Evolutionary conservation across 2,113 vertebrate species (phyloP).

Genomic region (Lethenteron camtschaticum): DNA sequence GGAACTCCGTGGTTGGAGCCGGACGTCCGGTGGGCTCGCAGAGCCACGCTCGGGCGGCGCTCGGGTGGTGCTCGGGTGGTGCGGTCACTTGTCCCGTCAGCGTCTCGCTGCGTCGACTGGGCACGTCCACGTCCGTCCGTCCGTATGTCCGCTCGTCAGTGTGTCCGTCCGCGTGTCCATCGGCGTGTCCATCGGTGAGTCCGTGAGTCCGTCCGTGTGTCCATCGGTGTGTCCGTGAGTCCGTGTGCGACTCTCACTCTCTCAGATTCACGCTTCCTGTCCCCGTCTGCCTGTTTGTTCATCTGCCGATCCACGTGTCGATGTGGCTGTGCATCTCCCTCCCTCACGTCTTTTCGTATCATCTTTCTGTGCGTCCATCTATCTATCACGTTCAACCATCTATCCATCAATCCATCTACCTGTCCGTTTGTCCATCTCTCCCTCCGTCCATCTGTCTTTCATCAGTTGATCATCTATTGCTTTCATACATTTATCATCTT

Average conservation of each 20-base stretch:
- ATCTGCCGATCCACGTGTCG: not conserved
- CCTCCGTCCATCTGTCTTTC: not conserved
- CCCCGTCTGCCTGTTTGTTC: not conserved
- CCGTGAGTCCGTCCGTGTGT: not conserved
- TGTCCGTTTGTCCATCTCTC: not conserved
- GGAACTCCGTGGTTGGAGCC: no score
- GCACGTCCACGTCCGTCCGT: not conserved
- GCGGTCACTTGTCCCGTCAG: no score
- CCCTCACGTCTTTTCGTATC: no score
- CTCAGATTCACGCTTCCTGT: not conserved
- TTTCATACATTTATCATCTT: no score
- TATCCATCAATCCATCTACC: not conserved
- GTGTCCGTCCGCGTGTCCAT: not conserved
- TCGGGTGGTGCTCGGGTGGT: no score
- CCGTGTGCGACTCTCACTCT: not conserved
- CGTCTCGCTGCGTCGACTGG: not conserved
- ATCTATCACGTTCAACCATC: no score
- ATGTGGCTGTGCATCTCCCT: no score
- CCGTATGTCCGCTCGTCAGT: not conserved
- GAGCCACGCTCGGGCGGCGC: no score
- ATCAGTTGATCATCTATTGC: no score
- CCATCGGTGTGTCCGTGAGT: not conserved
- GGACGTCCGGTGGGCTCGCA: no score
- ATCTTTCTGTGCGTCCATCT: no score
- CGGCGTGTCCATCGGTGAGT: not conserved